phyloP scores from a whole-genome alignment of 2,888 invertebrate genomes.

The Mesochorus sp. region DNA sequence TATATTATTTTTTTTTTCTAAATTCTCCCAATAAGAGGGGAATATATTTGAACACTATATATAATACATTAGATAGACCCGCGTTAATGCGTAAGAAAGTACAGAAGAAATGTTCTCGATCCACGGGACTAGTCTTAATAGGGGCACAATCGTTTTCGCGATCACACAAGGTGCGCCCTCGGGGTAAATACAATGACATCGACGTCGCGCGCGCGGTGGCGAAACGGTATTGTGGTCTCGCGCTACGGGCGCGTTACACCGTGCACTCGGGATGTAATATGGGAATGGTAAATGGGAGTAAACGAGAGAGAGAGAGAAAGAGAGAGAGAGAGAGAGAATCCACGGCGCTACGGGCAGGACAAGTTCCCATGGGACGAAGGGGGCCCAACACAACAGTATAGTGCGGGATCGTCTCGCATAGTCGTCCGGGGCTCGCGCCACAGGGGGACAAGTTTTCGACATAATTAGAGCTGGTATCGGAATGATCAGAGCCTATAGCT shows the following conservation, averaged over 20 bases:
- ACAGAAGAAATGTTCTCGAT: constrained; percentile 53
- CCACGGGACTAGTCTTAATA: constrained; percentile 68
- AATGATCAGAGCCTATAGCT: constrained; percentile 75
- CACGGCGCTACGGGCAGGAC: not conserved
- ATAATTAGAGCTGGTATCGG: constrained; percentile 79
- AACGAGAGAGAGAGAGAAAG: constrained; percentile 6
- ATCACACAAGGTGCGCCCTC: constrained; percentile 76
- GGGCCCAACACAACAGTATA: constrained; percentile 24
- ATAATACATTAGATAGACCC: constrained; percentile 1
- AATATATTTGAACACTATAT: not conserved
- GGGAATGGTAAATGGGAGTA: constrained; percentile 42
- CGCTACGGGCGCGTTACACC: constrained; percentile 66
- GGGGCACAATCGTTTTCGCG: constrained; percentile 75
- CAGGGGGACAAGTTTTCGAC: constrained; percentile 72
- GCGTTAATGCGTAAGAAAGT: constrained; percentile 46
- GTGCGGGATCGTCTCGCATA: constrained; percentile 44
- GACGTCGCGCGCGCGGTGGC: constrained; percentile 64
- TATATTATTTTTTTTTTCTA: too few species aligned
- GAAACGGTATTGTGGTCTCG: constrained; percentile 72
- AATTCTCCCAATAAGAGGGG: too few species aligned
- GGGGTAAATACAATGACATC: constrained; percentile 75
- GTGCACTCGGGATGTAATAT: constrained; percentile 47
- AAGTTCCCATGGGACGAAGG: constrained; percentile 59
- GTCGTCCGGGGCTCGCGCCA: constrained; percentile 65
- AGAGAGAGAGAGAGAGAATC: not conserved